Percentiles rank a stretch among this genome's conserved stretches.
Evolutionary conservation across 2,113 vertebrate species (phyloP).

Genomic region (Protobothrops flavoviridis): DNA sequence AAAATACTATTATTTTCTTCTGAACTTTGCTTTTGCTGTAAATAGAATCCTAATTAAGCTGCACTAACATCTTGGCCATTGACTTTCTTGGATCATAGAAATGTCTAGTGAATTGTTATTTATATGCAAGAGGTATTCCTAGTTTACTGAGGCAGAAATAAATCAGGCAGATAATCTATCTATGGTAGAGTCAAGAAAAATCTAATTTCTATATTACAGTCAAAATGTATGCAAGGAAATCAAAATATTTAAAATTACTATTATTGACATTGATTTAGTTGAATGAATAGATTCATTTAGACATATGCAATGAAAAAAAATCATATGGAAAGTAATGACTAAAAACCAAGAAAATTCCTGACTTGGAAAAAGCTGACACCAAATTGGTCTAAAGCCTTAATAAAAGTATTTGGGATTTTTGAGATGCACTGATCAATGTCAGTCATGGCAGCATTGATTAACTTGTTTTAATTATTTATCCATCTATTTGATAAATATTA

Average conservation of each 20-base stretch:
- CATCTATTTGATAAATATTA: neutral
- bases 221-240: neutral
- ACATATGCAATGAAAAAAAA: neutral
- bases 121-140: neutral
- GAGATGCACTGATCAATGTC: neutral
- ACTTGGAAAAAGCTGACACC: neutral
- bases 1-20: neutral
- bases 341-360: neutral
- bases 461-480: neutral
- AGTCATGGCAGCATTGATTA: neutral
- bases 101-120: neutral
- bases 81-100: neutral
- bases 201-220: neutral
- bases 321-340: neutral
- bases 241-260: neutral
- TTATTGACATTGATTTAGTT: neutral
- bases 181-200: neutral
- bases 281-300: neutral
- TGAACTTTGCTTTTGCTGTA: neutral
- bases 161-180: neutral
- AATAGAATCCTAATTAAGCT: neutral
- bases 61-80: neutral
- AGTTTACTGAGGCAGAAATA: neutral
- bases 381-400: neutral
- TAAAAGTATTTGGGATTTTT: neutral